A percentile compares a stretch with the other conserved stretches of the same genome.
phyloP scores from a whole-genome alignment of 2,113 vertebrate genomes.

The Myxocyprinus asiaticus region DNA sequence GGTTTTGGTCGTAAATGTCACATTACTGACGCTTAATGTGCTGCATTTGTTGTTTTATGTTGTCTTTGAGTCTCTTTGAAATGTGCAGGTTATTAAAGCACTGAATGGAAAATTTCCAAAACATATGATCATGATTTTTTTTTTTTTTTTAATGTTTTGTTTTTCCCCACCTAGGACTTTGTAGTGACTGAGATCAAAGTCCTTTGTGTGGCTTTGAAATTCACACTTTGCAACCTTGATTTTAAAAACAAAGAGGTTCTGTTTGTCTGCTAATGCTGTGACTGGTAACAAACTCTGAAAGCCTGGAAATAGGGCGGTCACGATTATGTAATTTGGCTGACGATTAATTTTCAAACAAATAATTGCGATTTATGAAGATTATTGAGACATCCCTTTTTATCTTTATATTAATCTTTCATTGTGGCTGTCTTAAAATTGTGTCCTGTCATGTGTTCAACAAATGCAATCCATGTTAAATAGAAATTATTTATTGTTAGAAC shows the following conservation, averaged over 20 bases:
- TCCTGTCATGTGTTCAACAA: no score
- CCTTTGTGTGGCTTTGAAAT: neutral
- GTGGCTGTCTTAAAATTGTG: no score
- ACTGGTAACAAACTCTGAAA: neutral
- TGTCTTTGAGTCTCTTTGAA: slow-evolving; percentile 3
- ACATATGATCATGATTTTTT: no score
- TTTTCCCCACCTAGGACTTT: neutral
- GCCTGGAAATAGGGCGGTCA: neutral
- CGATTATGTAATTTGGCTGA: no score
- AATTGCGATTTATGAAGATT: no score
- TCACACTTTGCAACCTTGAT: neutral
- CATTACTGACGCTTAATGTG: neutral
- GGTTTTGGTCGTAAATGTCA: neutral
- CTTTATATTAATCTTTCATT: no score
- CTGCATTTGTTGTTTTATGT: neutral
- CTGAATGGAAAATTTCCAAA: neutral
- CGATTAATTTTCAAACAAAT: no score
- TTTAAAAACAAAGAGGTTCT: neutral
- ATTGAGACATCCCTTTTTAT: no score
- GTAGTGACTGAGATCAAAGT: slow-evolving; percentile 10
- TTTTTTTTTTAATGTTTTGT: neutral
- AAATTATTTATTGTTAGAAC: no score
- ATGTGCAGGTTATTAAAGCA: neutral
- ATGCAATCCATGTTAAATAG: no score
- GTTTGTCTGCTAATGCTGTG: neutral